phyloP scores from a whole-genome alignment of 2,113 vertebrate species.

The Dendrocopos noguchii region DNA sequence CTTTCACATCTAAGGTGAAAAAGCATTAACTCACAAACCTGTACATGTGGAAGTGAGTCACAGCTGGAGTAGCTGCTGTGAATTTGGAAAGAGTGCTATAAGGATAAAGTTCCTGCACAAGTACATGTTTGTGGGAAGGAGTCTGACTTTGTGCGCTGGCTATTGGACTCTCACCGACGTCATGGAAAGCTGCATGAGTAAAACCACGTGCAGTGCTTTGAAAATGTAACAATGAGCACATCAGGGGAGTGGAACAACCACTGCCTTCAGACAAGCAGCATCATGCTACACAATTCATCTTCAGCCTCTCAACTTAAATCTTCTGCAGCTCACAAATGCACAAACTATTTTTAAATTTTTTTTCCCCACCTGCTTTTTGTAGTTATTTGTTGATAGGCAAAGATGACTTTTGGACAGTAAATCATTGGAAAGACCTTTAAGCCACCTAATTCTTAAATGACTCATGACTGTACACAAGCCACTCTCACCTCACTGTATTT shows the following conservation, averaged over 20 bases:
- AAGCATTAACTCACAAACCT: background rate
- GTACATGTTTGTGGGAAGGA: background rate
- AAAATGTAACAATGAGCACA: background rate
- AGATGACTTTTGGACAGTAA: constrained; percentile 4
- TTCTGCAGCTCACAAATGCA: background rate
- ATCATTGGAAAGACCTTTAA: background rate
- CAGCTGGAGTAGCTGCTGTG: background rate
- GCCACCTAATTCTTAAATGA: background rate
- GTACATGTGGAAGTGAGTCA: fast-evolving
- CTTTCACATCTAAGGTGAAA: background rate
- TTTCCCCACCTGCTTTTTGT: background rate
- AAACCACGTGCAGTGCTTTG: background rate
- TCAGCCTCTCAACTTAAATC: background rate
- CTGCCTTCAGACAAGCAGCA: background rate
- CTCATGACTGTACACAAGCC: background rate
- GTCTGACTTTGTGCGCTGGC: background rate
- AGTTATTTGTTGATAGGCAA: background rate
- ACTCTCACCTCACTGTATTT: background rate
- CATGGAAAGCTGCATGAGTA: background rate
- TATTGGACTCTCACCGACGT: background rate
- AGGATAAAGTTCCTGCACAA: background rate
- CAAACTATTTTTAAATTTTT: background rate
- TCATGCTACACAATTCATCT: background rate
- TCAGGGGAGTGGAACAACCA: background rate
- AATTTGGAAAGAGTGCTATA: background rate